These are phyloP conservation scores for Pao palembangensis DNA, from an alignment of 2,113 vertebrate genomes.

Conservation along the genomic window DNA sequence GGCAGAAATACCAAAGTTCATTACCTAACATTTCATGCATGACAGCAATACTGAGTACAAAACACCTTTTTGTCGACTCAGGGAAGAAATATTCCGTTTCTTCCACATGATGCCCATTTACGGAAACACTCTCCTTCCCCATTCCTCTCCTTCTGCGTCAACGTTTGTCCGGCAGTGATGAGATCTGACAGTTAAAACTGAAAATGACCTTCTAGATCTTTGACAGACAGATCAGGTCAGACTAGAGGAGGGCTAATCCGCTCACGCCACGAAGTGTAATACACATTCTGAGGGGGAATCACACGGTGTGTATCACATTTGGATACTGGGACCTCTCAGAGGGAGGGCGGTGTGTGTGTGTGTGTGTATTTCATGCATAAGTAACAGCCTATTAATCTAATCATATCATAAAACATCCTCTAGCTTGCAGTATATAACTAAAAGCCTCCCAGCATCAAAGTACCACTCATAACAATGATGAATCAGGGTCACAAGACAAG, in stretches of 20 bases:
- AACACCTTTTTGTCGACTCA: neutral
- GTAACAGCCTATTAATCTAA: neutral
- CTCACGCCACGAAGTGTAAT: neutral
- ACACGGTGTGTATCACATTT: neutral
- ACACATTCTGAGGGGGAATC: neutral
- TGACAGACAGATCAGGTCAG: no score
- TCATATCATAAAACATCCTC: no score
- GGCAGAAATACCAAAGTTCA: neutral
- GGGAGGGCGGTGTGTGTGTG: neutral
- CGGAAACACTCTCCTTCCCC: conserved; percentile 41
- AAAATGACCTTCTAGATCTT: no score
- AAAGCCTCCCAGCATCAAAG: neutral
- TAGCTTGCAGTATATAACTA: neutral
- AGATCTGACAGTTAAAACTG: no score
- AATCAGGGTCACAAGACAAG: conserved; percentile 40
- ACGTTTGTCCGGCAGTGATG: neutral
- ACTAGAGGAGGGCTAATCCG: no score
- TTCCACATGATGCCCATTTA: conserved; percentile 22
- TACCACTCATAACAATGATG: neutral
- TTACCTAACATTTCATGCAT: neutral
- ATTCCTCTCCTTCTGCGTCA: conserved; percentile 2
- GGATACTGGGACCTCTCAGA: neutral
- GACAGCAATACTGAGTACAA: conserved; percentile 2
- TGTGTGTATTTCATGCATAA: neutral
- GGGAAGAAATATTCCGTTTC: conserved; percentile 24